Evolutionary conservation across 1,140 invertebrate genomes (phyloP), one percentile per base, ranked within the genome.

Genomic region (Tyrophagus putrescentiae): DNA sequence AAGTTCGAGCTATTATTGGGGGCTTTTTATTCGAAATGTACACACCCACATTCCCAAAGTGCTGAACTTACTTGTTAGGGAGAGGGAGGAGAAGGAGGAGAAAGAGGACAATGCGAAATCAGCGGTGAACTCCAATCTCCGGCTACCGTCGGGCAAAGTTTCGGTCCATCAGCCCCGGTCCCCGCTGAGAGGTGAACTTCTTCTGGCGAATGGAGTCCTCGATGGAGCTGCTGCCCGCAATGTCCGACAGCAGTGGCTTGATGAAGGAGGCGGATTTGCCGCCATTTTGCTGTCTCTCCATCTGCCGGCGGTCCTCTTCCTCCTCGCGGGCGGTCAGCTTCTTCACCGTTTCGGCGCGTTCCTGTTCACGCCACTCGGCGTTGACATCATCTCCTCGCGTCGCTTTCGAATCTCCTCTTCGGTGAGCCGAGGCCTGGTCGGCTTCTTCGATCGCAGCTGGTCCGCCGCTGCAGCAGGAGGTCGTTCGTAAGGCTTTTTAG

Each of bases 301-400:
- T 57, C 69, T 29, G 28, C 11, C 3, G 18, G 27, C 74, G 68
- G 34, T 75, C 72, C 67, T 84, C 82, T 54, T 73, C 76, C 28
- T 76, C 75, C 33, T 82, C 78, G 63, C 80, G 77, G 65, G 82
- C 77, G 5, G 74, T 75, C 68, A 85, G 81, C 32, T 74, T 73
- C 64, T 76, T 78, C 0, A 86, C 76, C 65, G 79, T 81, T 64
- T 74, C 74, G 41, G 74, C 73, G 57, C 84, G 70, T 67, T 83
- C 78, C 61, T 79, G 78, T 58, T 87, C 82, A 7, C 84, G 73
- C 77, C 79, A 79, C 59, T 75, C 73, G 1, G 84, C 85, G 75
- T 89, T 83, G 76, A 70, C 76, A 84, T 82, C 89, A 94, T 94
- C 73, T 88, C 85, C 50, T 76, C 74, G 60, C 84, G 71, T 57